phyloP scores from a whole-genome alignment of 2,113 vertebrate genomes.

The Eolophus roseicapilla region DNA sequence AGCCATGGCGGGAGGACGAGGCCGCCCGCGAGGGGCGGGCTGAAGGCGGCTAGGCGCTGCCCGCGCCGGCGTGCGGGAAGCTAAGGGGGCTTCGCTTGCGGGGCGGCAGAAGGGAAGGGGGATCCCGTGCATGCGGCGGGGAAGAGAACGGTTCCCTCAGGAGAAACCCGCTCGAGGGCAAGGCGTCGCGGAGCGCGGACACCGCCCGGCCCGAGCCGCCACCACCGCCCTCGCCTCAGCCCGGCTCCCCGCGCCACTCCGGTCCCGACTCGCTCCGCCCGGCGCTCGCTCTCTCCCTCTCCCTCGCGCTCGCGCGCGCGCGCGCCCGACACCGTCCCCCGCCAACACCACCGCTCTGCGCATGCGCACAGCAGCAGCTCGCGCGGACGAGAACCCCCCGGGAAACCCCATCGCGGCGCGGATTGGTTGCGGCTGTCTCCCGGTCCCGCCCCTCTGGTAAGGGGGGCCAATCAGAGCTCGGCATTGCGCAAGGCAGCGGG shows the following conservation, averaged over 20 bases:
- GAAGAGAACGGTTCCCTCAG: neutral
- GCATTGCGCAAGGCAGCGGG: neutral
- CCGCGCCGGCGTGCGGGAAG: neutral
- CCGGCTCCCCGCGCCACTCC: neutral
- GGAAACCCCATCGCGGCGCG: neutral
- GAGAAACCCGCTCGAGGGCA: neutral
- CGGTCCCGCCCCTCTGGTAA: rapidly evolving
- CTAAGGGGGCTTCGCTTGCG: neutral
- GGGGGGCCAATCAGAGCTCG: neutral
- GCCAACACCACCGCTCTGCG: neutral
- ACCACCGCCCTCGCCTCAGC: too few relatives aligned
- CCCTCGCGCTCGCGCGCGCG: neutral
- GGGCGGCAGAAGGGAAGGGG: neutral
- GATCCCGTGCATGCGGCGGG: neutral
- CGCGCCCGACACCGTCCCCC: neutral
- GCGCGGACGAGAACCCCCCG: rapidly evolving
- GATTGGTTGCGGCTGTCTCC: neutral
- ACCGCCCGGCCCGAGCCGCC: neutral
- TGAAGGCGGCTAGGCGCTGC: neutral
- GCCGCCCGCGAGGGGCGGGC: neutral
- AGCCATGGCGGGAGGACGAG: slow-evolving; percentile 48
- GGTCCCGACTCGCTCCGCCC: neutral
- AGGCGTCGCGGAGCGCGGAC: neutral
- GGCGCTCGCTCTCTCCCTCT: too few relatives aligned
- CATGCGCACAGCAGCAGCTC: neutral